phyloP scores from a whole-genome alignment of 2,797 vertebrate genomes.

The Schizopygopsis pylzovi region DNA sequence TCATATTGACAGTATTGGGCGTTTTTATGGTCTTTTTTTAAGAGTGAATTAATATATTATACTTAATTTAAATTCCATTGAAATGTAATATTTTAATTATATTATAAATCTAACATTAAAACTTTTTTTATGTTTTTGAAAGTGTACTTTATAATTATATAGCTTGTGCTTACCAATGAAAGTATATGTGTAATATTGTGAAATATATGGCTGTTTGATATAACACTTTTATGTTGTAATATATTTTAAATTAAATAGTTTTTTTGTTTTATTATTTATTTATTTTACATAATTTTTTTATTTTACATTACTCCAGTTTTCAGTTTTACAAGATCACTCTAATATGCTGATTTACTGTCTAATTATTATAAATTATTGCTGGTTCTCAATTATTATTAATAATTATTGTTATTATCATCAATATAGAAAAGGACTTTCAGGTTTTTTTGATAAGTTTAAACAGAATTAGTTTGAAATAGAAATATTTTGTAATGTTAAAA shows the following conservation, averaged over 20 bases:
- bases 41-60: neutral
- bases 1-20: neutral
- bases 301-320: too few species aligned
- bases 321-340: neutral
- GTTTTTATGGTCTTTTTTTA: neutral
- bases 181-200: too few species aligned
- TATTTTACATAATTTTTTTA: too few species aligned
- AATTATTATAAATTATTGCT: neutral
- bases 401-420: neutral
- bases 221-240: neutral
- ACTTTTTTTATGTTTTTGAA: neutral
- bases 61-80: neutral
- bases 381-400: neutral
- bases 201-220: neutral
- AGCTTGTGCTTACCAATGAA: too few species aligned
- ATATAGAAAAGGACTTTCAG: neutral
- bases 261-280: too few species aligned
- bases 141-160: neutral
- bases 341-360: neutral
- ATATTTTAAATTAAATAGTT: too few species aligned
- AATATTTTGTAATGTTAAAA: neutral
- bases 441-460: too few species aligned
- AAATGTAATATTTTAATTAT: neutral
- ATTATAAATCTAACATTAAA: neutral
- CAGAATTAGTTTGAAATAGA: neutral